Conservation (phyloP, 2,113 vertebrate genomes). For the Rhinoderma darwinii region DNA sequence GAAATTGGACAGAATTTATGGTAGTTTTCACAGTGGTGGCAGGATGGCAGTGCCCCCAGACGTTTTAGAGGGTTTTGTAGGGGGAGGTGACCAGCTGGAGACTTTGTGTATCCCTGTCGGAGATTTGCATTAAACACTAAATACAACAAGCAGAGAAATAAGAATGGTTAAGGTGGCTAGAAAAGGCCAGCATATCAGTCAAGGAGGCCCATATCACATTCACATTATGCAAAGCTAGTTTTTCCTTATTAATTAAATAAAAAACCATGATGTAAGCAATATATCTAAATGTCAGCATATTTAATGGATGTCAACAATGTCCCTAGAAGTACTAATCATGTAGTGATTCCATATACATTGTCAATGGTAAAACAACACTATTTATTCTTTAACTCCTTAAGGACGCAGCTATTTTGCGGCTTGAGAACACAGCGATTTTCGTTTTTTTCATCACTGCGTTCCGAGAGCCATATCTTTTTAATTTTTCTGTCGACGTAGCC, state of each 20-base stretch:
- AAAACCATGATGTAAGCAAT: neutral
- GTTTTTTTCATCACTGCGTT: no score
- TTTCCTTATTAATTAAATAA: neutral
- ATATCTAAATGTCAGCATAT: conserved; percentile 2
- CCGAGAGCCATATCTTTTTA: no score
- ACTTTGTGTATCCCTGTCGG: no score
- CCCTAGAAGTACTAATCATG: neutral
- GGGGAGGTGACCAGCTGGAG: no score
- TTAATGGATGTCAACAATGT: neutral
- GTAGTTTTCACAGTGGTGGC: no score
- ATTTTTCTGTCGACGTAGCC: no score
- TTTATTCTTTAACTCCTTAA: neutral
- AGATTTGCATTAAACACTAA: neutral
- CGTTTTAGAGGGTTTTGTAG: no score
- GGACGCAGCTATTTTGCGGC: no score
- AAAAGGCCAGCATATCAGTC: neutral
- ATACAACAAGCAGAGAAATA: neutral
- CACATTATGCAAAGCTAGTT: neutral
- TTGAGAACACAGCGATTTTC: no score
- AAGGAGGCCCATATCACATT: neutral
- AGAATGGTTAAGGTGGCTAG: neutral
- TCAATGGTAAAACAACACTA: neutral
- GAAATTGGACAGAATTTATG: no score
- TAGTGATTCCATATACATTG: neutral
- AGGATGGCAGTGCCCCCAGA: no score